Conservation (phyloP, 2,888 invertebrate species). For the Proisotoma minuta region DNA sequence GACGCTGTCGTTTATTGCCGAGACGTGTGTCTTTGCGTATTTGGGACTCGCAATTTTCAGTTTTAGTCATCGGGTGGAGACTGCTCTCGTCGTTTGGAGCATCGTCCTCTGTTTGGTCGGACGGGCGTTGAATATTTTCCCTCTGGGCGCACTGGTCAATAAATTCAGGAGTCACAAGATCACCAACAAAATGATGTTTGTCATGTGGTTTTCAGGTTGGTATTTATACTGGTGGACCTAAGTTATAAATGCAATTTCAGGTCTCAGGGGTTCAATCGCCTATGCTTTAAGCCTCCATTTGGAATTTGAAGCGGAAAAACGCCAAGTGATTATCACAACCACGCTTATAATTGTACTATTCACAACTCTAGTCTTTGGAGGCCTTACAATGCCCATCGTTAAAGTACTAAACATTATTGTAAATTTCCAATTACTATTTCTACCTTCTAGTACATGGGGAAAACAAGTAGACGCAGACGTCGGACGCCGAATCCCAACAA, state of each 20-base stretch:
- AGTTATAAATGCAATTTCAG: conserved; percentile 5
- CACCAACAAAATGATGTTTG: conserved; percentile 96
- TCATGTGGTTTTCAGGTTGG: conserved; percentile 81
- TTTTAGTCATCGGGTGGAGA: conserved; percentile 86
- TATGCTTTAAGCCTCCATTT: conserved; percentile 95
- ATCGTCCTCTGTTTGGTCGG: conserved; percentile 86
- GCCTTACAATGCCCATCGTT: conserved; percentile 93
- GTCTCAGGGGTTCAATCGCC: conserved; percentile 88
- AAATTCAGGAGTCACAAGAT: conserved; percentile 96
- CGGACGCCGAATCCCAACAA: no score
- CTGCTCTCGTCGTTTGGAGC: conserved; percentile 90
- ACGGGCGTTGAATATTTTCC: conserved; percentile 94
- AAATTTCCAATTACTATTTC: conserved; percentile 7
- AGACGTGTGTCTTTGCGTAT: conserved; percentile 98
- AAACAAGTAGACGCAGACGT: conserved; percentile 54
- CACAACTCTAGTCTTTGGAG: conserved; percentile 91
- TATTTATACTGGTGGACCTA: neutral
- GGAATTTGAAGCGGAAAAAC: conserved; percentile 86
- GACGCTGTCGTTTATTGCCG: conserved; percentile 93
- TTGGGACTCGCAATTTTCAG: conserved; percentile 90
- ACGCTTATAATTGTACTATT: conserved; percentile 96
- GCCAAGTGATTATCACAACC: conserved; percentile 94
- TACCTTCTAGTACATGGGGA: conserved; percentile 65
- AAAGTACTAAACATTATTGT: conserved; percentile 55
- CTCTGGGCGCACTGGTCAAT: conserved; percentile 86